Conservation (phyloP, 2,113 vertebrate species). For the Ophiodon elongatus region DNA sequence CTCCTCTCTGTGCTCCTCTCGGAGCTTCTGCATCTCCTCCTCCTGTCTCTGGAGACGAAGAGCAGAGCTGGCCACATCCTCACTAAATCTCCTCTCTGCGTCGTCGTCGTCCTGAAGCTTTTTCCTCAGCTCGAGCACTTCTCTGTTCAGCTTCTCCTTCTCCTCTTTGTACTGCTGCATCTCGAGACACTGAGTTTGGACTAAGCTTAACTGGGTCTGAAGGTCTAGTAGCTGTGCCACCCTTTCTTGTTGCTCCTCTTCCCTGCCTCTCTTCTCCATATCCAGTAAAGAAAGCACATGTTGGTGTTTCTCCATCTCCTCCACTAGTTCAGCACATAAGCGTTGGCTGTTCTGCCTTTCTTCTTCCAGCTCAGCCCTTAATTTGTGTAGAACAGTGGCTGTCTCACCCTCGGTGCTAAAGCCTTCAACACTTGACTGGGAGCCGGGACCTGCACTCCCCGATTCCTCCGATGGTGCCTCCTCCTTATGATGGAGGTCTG, state of each 20-base stretch:
- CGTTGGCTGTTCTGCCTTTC: constrained; percentile 63
- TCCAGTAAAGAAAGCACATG: constrained; percentile 79
- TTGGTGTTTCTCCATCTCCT: constrained; percentile 71
- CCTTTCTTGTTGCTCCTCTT: constrained; percentile 75
- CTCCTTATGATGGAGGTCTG: constrained; percentile 66
- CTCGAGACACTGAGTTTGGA: constrained; percentile 79
- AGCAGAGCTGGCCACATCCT: constrained; percentile 67
- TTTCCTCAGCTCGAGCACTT: constrained; percentile 80
- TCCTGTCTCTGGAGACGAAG: constrained; percentile 71
- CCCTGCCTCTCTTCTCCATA: constrained; percentile 68
- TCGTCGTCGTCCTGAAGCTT: constrained; percentile 74
- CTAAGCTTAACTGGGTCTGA: constrained; percentile 72
- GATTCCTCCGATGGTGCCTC: constrained; percentile 69
- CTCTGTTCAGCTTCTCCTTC: constrained; percentile 82
- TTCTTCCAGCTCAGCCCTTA: constrained; percentile 79
- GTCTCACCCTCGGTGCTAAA: constrained; percentile 46
- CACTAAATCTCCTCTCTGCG: constrained; percentile 63
- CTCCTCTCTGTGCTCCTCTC: constrained; percentile 67
- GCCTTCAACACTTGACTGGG: constrained; percentile 37
- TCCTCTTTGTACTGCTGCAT: constrained; percentile 81
- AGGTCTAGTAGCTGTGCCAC: constrained; percentile 76
- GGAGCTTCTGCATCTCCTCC: constrained; percentile 60
- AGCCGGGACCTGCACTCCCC: constrained; percentile 44
- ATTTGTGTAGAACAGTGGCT: constrained; percentile 61
- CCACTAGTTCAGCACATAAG: constrained; percentile 67